Evolutionary conservation across 2,113 vertebrate species (phyloP).

Genomic region (Lepisosteus oculatus): DNA sequence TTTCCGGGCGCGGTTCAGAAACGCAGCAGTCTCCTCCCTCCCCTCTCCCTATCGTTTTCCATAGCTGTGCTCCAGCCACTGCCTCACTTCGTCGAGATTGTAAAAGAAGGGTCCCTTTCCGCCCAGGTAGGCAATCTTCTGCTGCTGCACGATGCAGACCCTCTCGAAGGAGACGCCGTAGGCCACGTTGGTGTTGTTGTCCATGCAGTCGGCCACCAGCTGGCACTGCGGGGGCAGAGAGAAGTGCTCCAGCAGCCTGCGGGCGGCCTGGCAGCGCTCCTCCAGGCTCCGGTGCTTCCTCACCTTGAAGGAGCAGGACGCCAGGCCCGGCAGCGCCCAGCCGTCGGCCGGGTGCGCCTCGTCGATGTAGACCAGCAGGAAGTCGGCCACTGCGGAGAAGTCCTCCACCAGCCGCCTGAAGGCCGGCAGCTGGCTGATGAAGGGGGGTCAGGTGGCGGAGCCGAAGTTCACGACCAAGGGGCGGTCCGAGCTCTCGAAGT

Average conservation of each 20-base stretch:
- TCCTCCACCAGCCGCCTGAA: constrained; percentile 93
- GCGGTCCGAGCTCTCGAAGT: constrained; percentile 83
- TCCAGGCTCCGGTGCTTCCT: constrained; percentile 86
- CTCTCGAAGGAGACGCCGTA: constrained; percentile 92
- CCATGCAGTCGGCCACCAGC: constrained; percentile 93
- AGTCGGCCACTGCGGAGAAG: constrained; percentile 90
- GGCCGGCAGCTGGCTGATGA: constrained; percentile 85
- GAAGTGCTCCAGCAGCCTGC: constrained; percentile 79
- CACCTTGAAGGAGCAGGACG: constrained; percentile 78
- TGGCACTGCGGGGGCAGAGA: constrained; percentile 87
- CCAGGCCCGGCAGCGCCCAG: constrained; percentile 84
- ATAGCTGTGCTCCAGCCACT: constrained; percentile 87
- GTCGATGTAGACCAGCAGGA: constrained; percentile 94
- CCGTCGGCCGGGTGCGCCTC: constrained; percentile 95
- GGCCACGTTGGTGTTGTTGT: constrained; percentile 91
- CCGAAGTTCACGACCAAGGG: constrained; percentile 96
- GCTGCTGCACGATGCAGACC: constrained; percentile 89
- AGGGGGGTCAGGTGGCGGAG: constrained; percentile 96
- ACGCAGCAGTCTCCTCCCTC: background rate
- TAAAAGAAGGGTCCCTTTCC: constrained; percentile 96
- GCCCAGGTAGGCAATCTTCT: constrained; percentile 88
- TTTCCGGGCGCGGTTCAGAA: background rate
- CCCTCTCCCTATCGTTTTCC: constrained; percentile 69
- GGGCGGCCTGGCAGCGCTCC: constrained; percentile 84
- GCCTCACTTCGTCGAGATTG: constrained; percentile 83